Base-by-base conservation (phyloP, 2,888 invertebrate genomes). In the Drosophila niveifrons region DNA sequence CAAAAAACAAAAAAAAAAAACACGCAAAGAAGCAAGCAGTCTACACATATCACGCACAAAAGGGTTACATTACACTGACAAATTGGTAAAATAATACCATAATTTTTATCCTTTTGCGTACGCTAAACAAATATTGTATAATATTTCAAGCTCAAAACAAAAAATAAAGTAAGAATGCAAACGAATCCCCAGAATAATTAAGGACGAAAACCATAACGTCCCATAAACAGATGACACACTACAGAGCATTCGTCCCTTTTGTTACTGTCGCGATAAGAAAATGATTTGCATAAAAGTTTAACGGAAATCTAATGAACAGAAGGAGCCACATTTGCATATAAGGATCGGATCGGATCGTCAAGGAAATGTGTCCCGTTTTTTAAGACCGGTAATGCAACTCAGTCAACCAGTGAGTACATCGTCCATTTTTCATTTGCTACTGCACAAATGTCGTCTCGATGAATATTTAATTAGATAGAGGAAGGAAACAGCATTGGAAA, bases 381-480 rank as follows among this genome's bases (percentile, higher is more conserved):
- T 0, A 15, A 59, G 48, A 66, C 72, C 68, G 80, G 78, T 64
- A 71, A 72, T 84, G 76, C 85, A 87, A 56, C 55, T 48, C 18
- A 44, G 53, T 63, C n/a, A 23, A n/a, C 11, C n/a, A 11, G 17
- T 36, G 11, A n/a, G n/a, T 39, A n/a, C 28, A 44, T 41, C 51
- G 48, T 65, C 73, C 66, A 67, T 85, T 73, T 88, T 70, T 77
- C 68, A 71, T 72, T 63, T 55, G 75, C 73, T 56, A 52, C 73
- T 57, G 74, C 55, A 47, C 66, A 90, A 90, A 90, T 90, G 89
- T 90, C 88, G 89, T 81, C 84, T 82, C 83, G 84, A 90, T 90
- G 90, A 91, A 90, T 90, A 90, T 91, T 88, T 90, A 90, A 90
- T 91, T 89, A 91, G 90, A 90, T 65, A 23, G 23, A 23, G 43